Base-by-base conservation (phyloP, 2,113 vertebrate genomes). In the Rattus rattus region DNA sequence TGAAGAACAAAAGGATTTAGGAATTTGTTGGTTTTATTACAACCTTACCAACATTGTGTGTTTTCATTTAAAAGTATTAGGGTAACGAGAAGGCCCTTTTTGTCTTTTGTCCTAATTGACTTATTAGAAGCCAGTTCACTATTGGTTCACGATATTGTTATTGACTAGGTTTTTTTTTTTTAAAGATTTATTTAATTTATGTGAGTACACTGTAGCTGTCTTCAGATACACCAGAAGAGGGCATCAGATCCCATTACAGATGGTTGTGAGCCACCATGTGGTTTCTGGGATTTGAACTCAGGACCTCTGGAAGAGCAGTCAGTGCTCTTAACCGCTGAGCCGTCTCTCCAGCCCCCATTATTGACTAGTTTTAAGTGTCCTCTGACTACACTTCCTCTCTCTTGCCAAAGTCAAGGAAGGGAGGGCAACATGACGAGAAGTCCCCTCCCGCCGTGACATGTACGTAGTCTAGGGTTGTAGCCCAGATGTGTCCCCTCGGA, bases 61-160 rank as follows among this genome's bases (percentile, higher is more conserved):
- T 90, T 93, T 92, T 94, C 19, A 67, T 76, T 14, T 13, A 90
- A 93, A 94, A 72, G 17, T 61, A n/a, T 49, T 69, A 76, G 63
- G 24, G 24, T 52, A 39, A 92, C 52, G 16, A 43, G 56, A 63
- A 70, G 16, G 6, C 75, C 73, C 61, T 61, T 47, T 88, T 65
- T 56, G 22, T 17, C 26, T 54, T 80, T 54, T 91, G 75, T 73
- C 65, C 7, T 39, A 52, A 4, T 24, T 88, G 80, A 1, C 22
- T 96, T 92, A 76, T 83, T 91, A 54, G 47, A 49, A 47, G 54
- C n/a, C 52, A 63, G 30, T 28, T 43, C 26, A 17, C 43, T 52
- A 8, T 63, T 43, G 81, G 39, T 24, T 84, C 24, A 43, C n/a
- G 43, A 5, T 63, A 5, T 28, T 43, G 7, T 84, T 63, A 8